Base-by-base conservation (phyloP, 2,888 invertebrate genomes). In the Gymnocheta viridis region DNA sequence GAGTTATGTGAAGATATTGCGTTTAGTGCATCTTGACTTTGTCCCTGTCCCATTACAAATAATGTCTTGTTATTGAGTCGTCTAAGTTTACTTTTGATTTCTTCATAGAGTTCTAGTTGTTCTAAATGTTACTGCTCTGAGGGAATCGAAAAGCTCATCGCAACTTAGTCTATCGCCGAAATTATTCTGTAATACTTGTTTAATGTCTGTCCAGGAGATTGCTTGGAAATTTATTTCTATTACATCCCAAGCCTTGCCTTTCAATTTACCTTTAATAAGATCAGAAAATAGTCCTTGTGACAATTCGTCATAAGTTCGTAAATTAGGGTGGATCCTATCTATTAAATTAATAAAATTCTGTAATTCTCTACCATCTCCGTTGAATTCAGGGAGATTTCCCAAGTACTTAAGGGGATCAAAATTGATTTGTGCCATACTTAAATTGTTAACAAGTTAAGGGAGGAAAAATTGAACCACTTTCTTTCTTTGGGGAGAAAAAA, bases 21-120 rank as follows among this genome's bases (percentile, higher is more conserved):
- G 22, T 62, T 78, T n/a, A 66, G 27, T 56, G 49, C 60, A 12
- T 32, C 70, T 35, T 9, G 41, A 35, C 54, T 64, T 44, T 56
- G 29, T 60, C 78, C 73, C 0, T 60, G 17, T 51, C 78, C 78
- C 2, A 62, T 10, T 24, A 69, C 19, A 9, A 67, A 51, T 22
- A 49, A n/a, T n/a, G 72, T 76, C 76, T 85, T 85, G 32, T 51
- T 66, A n/a, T 85, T 85, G 17, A 83, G 66, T 7, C 76, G 35
- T 5, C 80, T 70, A 12, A 85, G 69, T 69, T 41, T 80, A 29
- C 4, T 54, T 19, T 78, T 83, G 6, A 85, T 81, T 60, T 85
- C 85, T 6, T 81, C 66, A 51, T 32, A 83, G 38, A 82, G 82
- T 4, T 83, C 72, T 73, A 24, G 73, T 29, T 4, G 29, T 29